Conservation (phyloP, 2,888 invertebrate genomes). For the Stenodema calcarata region DNA sequence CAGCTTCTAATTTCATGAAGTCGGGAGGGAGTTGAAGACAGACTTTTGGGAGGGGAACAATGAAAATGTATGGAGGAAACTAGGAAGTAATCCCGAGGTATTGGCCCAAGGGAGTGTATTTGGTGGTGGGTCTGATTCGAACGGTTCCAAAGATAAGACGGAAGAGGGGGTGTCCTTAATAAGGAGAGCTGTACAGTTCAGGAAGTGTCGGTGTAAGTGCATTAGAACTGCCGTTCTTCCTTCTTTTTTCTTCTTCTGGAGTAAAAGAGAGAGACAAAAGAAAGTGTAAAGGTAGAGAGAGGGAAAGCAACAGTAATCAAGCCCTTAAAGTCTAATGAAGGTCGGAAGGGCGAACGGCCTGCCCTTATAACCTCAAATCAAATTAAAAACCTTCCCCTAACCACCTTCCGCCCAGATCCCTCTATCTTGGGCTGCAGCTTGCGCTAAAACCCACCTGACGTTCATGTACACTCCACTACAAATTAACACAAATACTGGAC, state of each 20-base stretch:
- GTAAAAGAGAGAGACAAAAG: neutral
- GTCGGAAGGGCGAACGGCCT: constrained; percentile 15
- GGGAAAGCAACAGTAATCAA: constrained; percentile 30
- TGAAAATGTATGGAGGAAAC: constrained; percentile 1
- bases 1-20: neutral
- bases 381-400: constrained; percentile 14
- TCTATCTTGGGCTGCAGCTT: neutral
- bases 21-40: neutral
- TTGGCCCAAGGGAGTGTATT: neutral
- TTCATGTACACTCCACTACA: neutral
- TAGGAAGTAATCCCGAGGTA: constrained; percentile 16
- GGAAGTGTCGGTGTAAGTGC: constrained; percentile 1
- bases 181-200: neutral
- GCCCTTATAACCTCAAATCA: constrained; percentile 37
- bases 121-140: neutral
- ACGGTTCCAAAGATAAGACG: neutral
- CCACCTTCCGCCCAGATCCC: neutral
- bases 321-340: constrained; percentile 40
- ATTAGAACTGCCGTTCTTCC: neutral
- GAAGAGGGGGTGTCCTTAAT: neutral
- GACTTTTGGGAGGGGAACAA: neutral
- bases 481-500: no score
- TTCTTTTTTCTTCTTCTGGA: neutral
- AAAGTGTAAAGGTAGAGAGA: neutral
- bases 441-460: neutral